Conservation (phyloP, 2,113 vertebrate species). For the Notarius lentiginosus region DNA sequence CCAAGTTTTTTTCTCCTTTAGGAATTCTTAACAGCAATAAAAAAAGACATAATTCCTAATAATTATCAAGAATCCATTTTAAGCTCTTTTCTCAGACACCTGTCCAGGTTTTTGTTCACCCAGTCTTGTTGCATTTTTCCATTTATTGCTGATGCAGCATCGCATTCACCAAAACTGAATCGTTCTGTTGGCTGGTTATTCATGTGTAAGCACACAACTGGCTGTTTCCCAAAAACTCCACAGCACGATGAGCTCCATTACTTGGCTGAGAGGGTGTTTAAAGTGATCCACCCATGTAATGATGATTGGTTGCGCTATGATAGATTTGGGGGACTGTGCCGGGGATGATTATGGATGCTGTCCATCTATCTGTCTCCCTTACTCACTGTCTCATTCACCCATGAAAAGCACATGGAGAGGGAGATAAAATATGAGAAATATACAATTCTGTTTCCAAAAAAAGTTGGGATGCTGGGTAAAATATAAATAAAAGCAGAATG, state of each 20-base stretch:
- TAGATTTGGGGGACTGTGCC: constrained; percentile 10
- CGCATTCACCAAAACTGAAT: not conserved
- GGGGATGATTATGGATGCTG: constrained; percentile 15
- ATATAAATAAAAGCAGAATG: too few species aligned
- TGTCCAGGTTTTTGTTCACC: not conserved
- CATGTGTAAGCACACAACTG: not conserved
- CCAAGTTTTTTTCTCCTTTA: not conserved
- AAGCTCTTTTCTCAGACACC: not conserved
- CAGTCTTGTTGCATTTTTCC: not conserved
- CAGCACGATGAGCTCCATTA: constrained; percentile 17
- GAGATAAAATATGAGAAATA: constrained; percentile 9
- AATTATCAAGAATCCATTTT: not conserved
- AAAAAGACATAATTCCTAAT: not conserved
- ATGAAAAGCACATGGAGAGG: not conserved
- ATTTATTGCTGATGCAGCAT: not conserved
- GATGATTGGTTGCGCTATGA: not conserved
- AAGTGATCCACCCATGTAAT: constrained; percentile 24
- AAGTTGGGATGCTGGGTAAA: too few species aligned
- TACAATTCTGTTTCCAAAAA: too few species aligned
- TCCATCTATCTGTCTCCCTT: not conserved
- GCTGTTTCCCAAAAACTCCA: constrained; percentile 8
- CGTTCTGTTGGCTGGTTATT: not conserved
- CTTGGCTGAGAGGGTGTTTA: constrained; percentile 2
- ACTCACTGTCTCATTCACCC: not conserved
- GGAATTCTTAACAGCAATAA: not conserved